Percentiles rank a stretch among this genome's conserved stretches.
Conservation (phyloP, 1,140 invertebrate species). For the Arion vulgaris region DNA sequence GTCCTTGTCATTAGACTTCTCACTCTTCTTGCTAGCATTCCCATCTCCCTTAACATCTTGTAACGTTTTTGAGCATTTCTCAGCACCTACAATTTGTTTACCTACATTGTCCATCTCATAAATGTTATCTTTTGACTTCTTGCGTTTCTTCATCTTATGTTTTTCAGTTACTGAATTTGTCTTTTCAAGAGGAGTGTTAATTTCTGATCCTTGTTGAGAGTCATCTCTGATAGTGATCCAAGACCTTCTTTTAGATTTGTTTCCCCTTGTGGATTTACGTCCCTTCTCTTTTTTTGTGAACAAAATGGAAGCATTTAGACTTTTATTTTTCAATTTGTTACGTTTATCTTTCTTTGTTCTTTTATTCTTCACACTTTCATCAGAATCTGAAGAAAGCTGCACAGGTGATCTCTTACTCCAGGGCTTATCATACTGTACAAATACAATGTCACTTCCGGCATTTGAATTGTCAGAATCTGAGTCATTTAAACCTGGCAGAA, state of each 20-base stretch:
- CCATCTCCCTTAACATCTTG: neutral
- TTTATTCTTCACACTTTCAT: constrained; percentile 40
- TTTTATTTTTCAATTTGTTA: constrained; percentile 34
- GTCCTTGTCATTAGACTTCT: constrained; percentile 16
- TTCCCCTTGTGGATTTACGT: constrained; percentile 5
- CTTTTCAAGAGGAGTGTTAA: neutral
- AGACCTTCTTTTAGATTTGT: constrained; percentile 11
- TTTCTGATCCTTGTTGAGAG: constrained; percentile 8
- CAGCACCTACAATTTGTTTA: neutral
- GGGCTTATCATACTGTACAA: constrained; percentile 75
- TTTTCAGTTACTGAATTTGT: neutral
- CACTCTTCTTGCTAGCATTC: neutral
- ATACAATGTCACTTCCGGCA: constrained; percentile 57
- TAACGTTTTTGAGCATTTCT: neutral
- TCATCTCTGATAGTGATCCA: neutral
- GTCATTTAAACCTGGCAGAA: constrained; percentile 40
- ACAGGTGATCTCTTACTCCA: constrained; percentile 76
- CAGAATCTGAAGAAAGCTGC: constrained; percentile 70
- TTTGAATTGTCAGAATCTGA: constrained; percentile 51
- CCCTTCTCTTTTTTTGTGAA: neutral
- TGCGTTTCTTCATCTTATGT: constrained; percentile 28
- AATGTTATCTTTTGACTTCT: constrained; percentile 14
- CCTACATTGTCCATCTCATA: constrained; percentile 22
- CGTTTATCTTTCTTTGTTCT: constrained; percentile 35
- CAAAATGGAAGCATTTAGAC: neutral